Conservation (phyloP, 2,888 invertebrate genomes). For the Diloba caeruleocephala region DNA sequence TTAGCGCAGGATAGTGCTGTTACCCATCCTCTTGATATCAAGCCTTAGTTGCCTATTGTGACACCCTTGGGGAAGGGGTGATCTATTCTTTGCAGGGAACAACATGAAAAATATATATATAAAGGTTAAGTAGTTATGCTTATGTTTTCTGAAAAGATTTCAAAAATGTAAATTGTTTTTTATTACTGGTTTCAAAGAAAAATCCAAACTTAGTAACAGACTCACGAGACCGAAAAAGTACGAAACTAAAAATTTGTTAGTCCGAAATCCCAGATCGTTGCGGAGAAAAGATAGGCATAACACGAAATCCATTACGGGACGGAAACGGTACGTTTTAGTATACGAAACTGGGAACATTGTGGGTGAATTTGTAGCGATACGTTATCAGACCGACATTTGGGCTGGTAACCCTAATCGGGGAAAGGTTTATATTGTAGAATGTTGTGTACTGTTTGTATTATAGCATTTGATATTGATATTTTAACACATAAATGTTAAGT, state of each 20-base stretch:
- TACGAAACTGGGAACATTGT: constrained; percentile 39
- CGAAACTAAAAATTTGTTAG: constrained; percentile 10
- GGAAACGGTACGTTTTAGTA: constrained; percentile 48
- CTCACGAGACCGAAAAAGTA: constrained; percentile 2
- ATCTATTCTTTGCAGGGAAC: too few relatives aligned
- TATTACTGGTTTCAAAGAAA: neutral
- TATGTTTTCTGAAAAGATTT: too few relatives aligned
- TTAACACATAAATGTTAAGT: too few relatives aligned
- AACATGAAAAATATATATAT: too few relatives aligned
- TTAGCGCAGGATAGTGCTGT: too few relatives aligned
- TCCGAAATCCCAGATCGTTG: constrained; percentile 12
- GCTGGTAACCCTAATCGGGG: constrained; percentile 49
- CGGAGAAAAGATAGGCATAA: constrained; percentile 35
- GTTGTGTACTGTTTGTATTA: constrained; percentile 5
- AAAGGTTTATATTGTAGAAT: constrained; percentile 32
- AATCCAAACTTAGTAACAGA: too few relatives aligned
- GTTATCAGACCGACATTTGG: constrained; percentile 52
- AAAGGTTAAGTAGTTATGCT: too few relatives aligned
- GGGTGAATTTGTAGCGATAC: constrained; percentile 47
- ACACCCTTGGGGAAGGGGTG: too few relatives aligned
- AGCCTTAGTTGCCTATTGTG: too few relatives aligned
- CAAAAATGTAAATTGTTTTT: too few relatives aligned
- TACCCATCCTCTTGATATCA: too few relatives aligned
- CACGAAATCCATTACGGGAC: constrained; percentile 50
- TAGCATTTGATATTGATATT: neutral